Evolutionary conservation across 2,797 vertebrate genomes (phyloP), one percentile per base, ranked within the genome.

Genomic region (Onychomys leucogaster): DNA sequence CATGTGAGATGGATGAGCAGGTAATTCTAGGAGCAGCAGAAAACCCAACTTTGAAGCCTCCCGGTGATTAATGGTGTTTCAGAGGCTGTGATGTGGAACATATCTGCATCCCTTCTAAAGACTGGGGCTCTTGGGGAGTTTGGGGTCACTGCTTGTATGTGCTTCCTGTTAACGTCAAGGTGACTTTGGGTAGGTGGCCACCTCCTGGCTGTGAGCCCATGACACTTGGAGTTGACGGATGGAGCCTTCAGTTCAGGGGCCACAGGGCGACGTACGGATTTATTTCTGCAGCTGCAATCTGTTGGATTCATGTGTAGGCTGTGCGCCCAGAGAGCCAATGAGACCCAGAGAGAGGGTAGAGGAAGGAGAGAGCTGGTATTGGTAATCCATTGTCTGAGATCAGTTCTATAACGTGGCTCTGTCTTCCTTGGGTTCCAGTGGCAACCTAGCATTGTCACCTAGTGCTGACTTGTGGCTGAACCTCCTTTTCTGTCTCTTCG

Each of bases 211-310:
- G 90, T 0, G 0, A 34, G 93, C 78, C 43, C 41, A 12, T 21
- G 17, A 16, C 96, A 73, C 63, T 75, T 17, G 71, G 93, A 83
- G 61, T 73, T 91, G 81, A 93, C 73, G 16, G 75, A 85, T 67
- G 82, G 91, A 57, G 65, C 95, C 95, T 97, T 96, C 92, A 97
- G 89, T 97, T 76, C 90, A 73, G 90, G 91, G 94, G 77, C 82
- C 78, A 49, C 14, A 21, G 92, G 91, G 85, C 90, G 49, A n/a
- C 32, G 49, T 52, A n/a, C 32, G 49, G 95, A 90, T 97, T 96
- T 13, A 96, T 98, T 98, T 97, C 91, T 97, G 80, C 76, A 71
- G 92, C 86, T 96, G 97, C 92, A 97, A 92, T 97, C 94, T 93
- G 96, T 94, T 95, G 97, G 81, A 75, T 97, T 87, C 78, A 63